phyloP scores from a whole-genome alignment of 2,113 vertebrate species.

The Ciconia boyciana region DNA sequence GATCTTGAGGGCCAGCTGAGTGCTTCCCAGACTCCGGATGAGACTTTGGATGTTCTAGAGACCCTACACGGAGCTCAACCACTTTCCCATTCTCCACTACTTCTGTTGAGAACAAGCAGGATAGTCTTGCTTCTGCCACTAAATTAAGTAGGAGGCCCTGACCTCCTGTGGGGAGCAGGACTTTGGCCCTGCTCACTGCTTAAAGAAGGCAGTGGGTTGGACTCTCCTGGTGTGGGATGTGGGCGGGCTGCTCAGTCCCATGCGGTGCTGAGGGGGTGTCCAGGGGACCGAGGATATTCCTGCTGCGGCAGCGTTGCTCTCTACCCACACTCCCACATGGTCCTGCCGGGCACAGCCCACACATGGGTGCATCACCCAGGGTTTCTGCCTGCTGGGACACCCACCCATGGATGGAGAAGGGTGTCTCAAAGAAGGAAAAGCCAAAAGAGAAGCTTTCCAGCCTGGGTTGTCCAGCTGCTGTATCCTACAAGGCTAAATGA shows the following conservation, averaged over 20 bases:
- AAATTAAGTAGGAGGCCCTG: neutral
- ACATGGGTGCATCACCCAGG: rapidly evolving
- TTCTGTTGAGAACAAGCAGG: neutral
- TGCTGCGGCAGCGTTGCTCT: rapidly evolving
- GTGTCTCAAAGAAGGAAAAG: neutral
- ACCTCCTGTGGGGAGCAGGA: neutral
- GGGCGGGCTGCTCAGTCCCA: neutral
- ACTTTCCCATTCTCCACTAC: neutral
- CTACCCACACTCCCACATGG: rapidly evolving
- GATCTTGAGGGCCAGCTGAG: neutral
- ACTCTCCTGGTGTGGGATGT: neutral
- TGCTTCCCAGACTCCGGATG: neutral
- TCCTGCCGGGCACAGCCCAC: neutral
- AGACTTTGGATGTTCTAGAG: neutral
- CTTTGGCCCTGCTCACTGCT: neutral
- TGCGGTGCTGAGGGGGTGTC: rapidly evolving
- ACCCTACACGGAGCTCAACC: neutral
- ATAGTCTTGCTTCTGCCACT: neutral
- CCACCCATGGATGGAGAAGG: neutral
- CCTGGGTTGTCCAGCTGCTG: neutral
- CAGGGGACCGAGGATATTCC: neutral
- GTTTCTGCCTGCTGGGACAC: neutral
- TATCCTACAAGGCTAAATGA: neutral
- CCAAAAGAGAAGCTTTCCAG: neutral
- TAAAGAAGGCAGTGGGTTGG: neutral